Evolutionary conservation across 1,140 invertebrate genomes (phyloP), one percentile per base, ranked within the genome.

Genomic region (Brachionus plicatilis): DNA sequence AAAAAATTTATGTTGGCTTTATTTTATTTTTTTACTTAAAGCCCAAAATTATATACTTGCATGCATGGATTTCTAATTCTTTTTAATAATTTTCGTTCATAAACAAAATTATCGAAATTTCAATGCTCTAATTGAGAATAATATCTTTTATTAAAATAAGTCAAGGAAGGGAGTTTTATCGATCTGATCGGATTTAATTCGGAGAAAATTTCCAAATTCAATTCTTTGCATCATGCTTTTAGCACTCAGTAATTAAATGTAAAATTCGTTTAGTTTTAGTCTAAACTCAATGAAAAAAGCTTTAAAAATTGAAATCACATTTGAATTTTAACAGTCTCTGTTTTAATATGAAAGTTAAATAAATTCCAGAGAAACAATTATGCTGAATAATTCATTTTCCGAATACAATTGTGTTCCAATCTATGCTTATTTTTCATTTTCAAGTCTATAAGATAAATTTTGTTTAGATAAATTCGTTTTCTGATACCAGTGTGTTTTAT

Each of bases 331-430:
- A 37, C 27, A 68, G 66, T 68, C 66, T 68, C 12, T 33, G 33
- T 33, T 33, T 9, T 33, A 29, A 68, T 33, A 68, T n/a, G n/a
- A 68, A 68, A 41, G 27, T 68, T 43, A 72, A 72, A 72, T 41
- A 41, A 41, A 72, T 72, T 72, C 68, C 68, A 72, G 33, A 72
- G 14, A 72, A 43, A 43, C 14, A 72, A 72, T 72, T 72, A 72
- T 72, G 68, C 68, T 72, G 68, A 72, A 72, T 72, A 41, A 41
- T 72, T n/a, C 29, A 43, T 72, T 72, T 72, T 72, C 41, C 41
- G 29, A 41, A 24, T 65, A 24, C 27, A n/a, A 9, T 5, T 72
- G 14, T 17, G 14, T 41, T 41, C 20, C 37, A 41, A 20, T 72
- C n/a, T 41, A 41, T 41, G 14, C 41, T 72, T 72, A 43, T 43